phyloP scores from a whole-genome alignment of 2,888 invertebrate species.

The Strigamia crassipes region DNA sequence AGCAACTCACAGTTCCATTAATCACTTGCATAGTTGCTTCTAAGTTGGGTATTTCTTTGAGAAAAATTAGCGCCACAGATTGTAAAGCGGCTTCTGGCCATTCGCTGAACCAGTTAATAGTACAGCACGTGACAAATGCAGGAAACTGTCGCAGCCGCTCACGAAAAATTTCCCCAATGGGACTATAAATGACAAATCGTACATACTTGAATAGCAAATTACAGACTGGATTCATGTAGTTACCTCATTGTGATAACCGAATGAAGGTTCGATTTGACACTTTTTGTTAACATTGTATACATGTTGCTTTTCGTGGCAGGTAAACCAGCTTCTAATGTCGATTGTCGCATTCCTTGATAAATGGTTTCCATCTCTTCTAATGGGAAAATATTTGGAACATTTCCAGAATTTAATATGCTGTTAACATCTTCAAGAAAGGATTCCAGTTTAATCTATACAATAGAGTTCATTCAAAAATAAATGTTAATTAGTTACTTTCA shows the following conservation, averaged over 20 bases:
- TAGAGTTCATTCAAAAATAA: not conserved
- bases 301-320: constrained; percentile 74
- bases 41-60: constrained; percentile 68
- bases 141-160: constrained; percentile 77
- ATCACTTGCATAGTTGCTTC: constrained; percentile 67
- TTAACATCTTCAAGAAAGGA: constrained; percentile 61
- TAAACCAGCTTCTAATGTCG: constrained; percentile 74
- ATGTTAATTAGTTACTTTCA: not conserved
- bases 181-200: constrained; percentile 68
- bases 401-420: constrained; percentile 60
- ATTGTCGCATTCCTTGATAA: constrained; percentile 73
- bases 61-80: constrained; percentile 58
- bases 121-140: constrained; percentile 83
- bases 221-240: not conserved
- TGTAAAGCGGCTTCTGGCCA: constrained; percentile 81
- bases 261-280: constrained; percentile 59
- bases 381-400: constrained; percentile 60
- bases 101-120: constrained; percentile 83
- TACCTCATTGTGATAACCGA: constrained; percentile 63
- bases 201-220: no score
- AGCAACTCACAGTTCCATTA: constrained; percentile 66
- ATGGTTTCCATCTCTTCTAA: constrained; percentile 64
- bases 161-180: constrained; percentile 80
- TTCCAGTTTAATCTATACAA: constrained; percentile 58
- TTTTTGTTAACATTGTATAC: constrained; percentile 59